Percentiles rank a stretch among this genome's conserved stretches.
phyloP scores from a whole-genome alignment of 1,140 invertebrate species.

The Drosophila baimaii region DNA sequence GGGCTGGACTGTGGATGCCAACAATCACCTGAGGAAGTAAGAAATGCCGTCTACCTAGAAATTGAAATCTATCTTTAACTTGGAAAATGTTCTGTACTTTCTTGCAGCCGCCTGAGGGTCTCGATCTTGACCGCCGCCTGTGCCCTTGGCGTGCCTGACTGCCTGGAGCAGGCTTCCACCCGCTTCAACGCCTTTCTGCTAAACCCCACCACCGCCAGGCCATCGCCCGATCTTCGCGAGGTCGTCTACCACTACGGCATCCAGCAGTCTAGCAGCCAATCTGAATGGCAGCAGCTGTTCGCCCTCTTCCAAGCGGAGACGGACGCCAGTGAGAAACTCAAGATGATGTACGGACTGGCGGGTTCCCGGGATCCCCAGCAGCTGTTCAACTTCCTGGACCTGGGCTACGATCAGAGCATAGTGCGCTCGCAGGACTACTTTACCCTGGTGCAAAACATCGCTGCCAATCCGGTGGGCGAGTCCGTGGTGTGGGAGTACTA shows the following conservation, averaged over 20 bases:
- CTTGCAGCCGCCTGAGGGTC: slow-evolving; percentile 86
- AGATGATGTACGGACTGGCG: slow-evolving; percentile 89
- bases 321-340: slow-evolving; percentile 90
- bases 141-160: slow-evolving; percentile 86
- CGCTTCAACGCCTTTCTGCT: slow-evolving; percentile 87
- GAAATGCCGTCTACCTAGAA: slow-evolving; percentile 2
- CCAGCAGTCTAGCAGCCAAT: slow-evolving; percentile 82
- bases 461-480: slow-evolving; percentile 90
- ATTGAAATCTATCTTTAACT: neutral
- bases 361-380: slow-evolving; percentile 87
- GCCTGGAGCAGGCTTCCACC: slow-evolving; percentile 85
- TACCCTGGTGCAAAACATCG: slow-evolving; percentile 88
- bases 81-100: neutral
- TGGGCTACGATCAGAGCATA: slow-evolving; percentile 89
- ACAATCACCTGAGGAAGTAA: slow-evolving; percentile 86
- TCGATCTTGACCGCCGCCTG: slow-evolving; percentile 87
- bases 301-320: slow-evolving; percentile 88
- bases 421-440: slow-evolving; percentile 95
- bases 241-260: slow-evolving; percentile 89
- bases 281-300: slow-evolving; percentile 91
- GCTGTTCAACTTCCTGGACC: slow-evolving; percentile 86
- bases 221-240: slow-evolving; percentile 90
- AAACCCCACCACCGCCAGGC: slow-evolving; percentile 84
- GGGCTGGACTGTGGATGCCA: slow-evolving; percentile 86
- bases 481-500: slow-evolving; percentile 93